Base-by-base conservation (phyloP, 2,888 invertebrate genomes). In the Drosophila kanekoi region DNA sequence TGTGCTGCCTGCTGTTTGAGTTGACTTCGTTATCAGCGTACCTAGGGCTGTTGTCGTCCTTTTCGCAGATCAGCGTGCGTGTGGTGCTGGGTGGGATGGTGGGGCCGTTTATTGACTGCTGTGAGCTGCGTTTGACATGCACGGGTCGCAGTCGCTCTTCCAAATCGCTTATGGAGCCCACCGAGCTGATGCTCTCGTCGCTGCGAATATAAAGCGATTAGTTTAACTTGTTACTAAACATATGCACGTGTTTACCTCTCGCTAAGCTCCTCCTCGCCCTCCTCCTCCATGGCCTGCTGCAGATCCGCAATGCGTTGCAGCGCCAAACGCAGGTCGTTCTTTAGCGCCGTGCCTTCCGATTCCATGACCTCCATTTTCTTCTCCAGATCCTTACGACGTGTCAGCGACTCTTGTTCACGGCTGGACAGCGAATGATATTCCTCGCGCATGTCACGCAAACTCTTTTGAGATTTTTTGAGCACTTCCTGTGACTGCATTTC, bases 211-310 rank as follows among this genome's bases (percentile, higher is more conserved):
- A 1, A 14, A 56, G 20, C 0, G 14, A 16, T 41, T 13, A 33
- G 5, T 11, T n/a, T 14, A 10, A 10, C 1, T 3, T 4, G 1
- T 0, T 13, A 8, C 10, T 11, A 3, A 2, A 4, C 28, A 43
- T 2, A 8, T 16, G 14, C 0, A 13, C 37, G 28, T 28, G 2
- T 8, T 70, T 60, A 92, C 92, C 92, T 92, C 40, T 92, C 92
- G 66, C 91, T 91, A 33, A 91, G 87, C 72, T 92, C 95, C 72
- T 91, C 95, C 82, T 95, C 95, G 61, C 96, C 94, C 86, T 97
- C 97, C 0, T 96, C 98, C 79, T 98, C 97, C 91, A 98, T 96
- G 69, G 98, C 98, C 88, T 97, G 96, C 91, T 98, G 98, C 73
- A 99, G 93, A 90, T 98, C 98, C 48, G 97, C 95, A 80, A 98